Base-by-base conservation (phyloP, 2,888 invertebrate species). In the Pogonocherus hispidulus region DNA sequence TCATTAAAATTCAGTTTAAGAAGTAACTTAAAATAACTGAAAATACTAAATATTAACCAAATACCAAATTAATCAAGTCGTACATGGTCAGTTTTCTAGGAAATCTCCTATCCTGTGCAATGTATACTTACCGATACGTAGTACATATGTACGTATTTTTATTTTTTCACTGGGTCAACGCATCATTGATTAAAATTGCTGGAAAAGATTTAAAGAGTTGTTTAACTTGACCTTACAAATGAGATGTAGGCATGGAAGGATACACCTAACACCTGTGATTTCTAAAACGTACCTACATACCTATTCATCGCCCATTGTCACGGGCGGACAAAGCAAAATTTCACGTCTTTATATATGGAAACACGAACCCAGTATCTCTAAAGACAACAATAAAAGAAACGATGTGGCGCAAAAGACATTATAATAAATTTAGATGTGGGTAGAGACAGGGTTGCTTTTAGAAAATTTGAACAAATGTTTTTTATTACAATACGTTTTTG, bases 281-380 rank as follows among this genome's bases (percentile, higher is more conserved):
- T 41, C 35, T 37, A 41, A 35, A 41, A 14, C 27, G 27, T 27
- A 27, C 27, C 27, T 5, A 27, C 8, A 3, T 27, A 32, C 37
- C 2, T 20, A 20, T 20, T 37, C 20, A 55, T 14, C 37, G 20
- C 19, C 55, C 35, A 55, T 55, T 55, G 55, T 55, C n/a, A 52
- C 32, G 32, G 19, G 4, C 55, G 35, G 35, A 35, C 55, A 35
- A 55, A 55, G 22, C 37, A 20, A 20, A 32, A 55, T 55, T 19
- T 55, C 27, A 41, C 20, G 55, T 55, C 55, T 55, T 37, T 55
- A 55, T 55, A 35, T 55, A 37, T 35, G 37, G 55, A 55, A 55
- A 37, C 55, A 41, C 55, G 35, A 41, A 41, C 55, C 35, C 20
- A 20, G 9, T 22, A 22, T 11, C 23, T 41, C n/a, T 35, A 32